Base-by-base conservation (phyloP, 1,140 invertebrate species). In the Pentalonia nigronervosa region DNA sequence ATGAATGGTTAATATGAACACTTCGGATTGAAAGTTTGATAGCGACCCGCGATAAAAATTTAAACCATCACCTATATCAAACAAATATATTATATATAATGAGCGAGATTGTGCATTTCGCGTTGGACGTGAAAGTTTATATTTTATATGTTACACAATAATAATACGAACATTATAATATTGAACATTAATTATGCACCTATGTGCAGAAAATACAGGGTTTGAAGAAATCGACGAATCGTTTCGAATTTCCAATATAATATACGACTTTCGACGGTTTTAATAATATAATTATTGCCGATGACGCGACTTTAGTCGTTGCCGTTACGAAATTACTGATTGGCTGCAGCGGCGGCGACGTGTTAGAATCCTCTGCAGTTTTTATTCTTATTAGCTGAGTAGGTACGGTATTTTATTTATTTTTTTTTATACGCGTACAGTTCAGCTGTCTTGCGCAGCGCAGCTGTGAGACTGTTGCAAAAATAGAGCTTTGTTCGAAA, bases 401-500 rank as follows among this genome's bases (percentile, higher is more conserved):
- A 17, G 60, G 60, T 47, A n/a, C 7, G 14, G 81, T 36, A 83
- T 36, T 11, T 84, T 30, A 20, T 84, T 84, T 81, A 86, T 92
- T 92, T 45, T 25, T 56, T 91, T 93, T 86, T 93, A 53, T 21
- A 41, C 41, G 4, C 41, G 41, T n/a, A n/a, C 36, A 93, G 30
- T 86, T 53, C 91, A 93, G 91, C 91, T 93, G 91, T 86, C 91
- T 67, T 60, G 23, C 1, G 91, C 91, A 86, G 23, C 1, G 91
- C 91, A 93, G 91, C 91, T 93, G 91, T 93, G 48, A 93, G 76
- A 84, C n/a, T 93, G 91, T 93, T 93, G 91, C 91, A 93, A 93
- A 93, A 93, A 93, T 83, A 84, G 91, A 93, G 91, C 91, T 93
- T 93, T 93, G 91, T 93, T 93, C 90, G 36, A 90, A 93, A 93